These are phyloP conservation scores for Smutsia temminckii DNA, from an alignment of 2,797 vertebrate genomes.

Conservation along the genomic window DNA sequence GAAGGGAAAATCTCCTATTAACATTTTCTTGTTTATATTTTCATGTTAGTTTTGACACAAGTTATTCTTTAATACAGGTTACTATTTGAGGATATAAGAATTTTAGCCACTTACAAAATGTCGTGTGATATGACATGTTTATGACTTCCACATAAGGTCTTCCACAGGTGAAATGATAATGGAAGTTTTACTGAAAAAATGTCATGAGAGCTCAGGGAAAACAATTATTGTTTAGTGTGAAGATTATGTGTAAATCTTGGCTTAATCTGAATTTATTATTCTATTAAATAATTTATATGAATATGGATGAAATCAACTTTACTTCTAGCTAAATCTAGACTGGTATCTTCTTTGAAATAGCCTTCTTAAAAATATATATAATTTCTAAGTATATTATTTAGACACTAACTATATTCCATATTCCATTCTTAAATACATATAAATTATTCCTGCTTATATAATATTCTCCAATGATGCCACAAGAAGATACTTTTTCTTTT, in stretches of 20 bases:
- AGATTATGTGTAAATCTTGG: neutral
- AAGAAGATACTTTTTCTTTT: neutral
- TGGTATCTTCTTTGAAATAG: neutral
- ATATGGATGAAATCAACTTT: neutral
- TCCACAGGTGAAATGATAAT: neutral
- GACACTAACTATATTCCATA: neutral
- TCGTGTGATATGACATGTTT: neutral
- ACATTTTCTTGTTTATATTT: neutral
- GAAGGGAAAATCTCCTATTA: neutral
- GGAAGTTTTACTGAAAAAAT: conserved; percentile 30
- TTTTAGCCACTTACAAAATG: neutral
- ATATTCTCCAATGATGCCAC: neutral
- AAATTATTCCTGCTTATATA: neutral
- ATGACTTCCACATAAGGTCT: neutral
- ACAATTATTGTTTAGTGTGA: conserved; percentile 5
- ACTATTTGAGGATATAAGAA: neutral
- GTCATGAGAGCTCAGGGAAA: neutral
- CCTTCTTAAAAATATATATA: neutral
- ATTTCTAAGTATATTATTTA: conserved; percentile 39
- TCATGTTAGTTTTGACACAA: neutral
- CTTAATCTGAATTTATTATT: conserved; percentile 11
- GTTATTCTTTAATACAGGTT: neutral
- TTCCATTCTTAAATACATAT: neutral
- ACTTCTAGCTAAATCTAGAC: neutral
- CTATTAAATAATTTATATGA: neutral